Base-by-base conservation (phyloP, 2,113 vertebrate species). In the Gopherus evgoodei region DNA sequence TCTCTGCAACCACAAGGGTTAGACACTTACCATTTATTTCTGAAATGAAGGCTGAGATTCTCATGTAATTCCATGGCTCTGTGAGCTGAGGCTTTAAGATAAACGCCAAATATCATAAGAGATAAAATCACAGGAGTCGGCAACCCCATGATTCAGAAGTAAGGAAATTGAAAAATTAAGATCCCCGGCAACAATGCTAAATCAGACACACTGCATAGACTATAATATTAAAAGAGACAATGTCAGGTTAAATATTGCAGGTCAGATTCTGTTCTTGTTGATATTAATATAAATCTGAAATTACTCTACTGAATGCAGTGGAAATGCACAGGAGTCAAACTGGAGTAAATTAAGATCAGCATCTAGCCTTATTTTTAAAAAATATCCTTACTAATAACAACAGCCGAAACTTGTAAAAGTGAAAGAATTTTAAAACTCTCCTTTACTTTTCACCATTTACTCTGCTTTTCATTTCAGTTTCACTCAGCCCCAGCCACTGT, bases 221-320 rank as follows among this genome's bases (percentile, higher is more conserved):
- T 57, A 35, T 42, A 52, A 44, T 19, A 57, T 11, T 59, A 47
- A 5, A 86, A 25, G 44, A 8, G 89, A 81, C 19, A 78, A 19
- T 0, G 1, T 27, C 38, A 5, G 44, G 81, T 75, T 53, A 57
- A 88, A 54, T 2, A 0, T 5, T 2, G 14, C 1, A 0, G n/a
- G 49, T 5, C 49, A 21, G 47, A 35, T 29, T 21, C 42, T 6
- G 38, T 80, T 53, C 87, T 84, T 42, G 35, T 53, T 38, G 3
- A 27, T 25, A 5, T 5, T 27, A 54, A 52, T 69, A 16, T 13
- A 6, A 82, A 76, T 5, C 85, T 9, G 54, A 44, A 29, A 42
- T 24, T 52, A 4, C 42, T 44, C 83, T 10, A 4, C 83, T 90
- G 84, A 42, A 52, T 80, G 31, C 42, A 1, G n/a, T 72, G 65